Base-by-base conservation (phyloP, 2,888 invertebrate genomes). In the Hirtodrosophila alboralis region DNA sequence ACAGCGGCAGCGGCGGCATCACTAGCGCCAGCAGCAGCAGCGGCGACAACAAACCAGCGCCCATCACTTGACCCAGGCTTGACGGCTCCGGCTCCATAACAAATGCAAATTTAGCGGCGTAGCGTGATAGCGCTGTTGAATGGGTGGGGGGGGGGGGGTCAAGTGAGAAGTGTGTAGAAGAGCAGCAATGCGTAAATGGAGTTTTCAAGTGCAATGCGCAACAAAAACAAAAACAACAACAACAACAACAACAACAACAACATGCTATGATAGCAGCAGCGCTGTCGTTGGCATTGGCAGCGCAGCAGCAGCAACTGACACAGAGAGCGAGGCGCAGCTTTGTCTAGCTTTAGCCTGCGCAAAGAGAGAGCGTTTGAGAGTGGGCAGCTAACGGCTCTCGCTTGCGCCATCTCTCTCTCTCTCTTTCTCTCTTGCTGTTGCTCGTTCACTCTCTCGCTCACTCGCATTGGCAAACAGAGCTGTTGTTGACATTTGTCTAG, bases 131-230 rank as follows among this genome's bases (percentile, higher is more conserved):
- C 10, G 28, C 18, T 7, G 27, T 10, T 10, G 34, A 38, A 8
- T 21, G 48, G 12, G 14, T 5, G 18, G 8, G 1, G 21, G 7
- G n/a, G 18, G n/a, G 9, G n/a, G 26, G 5, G 8, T 23, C 5
- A 23, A 2, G 26, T 14, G 33, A 8, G 38, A 26, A n/a, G 18
- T 6, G 12, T 37, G 26, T 23, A 43, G 30, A 9, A n/a, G 43
- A 28, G 56, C 53, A 52, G 34, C 41, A 60, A 65, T 81, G 83
- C 85, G 78, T 75, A 57, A 67, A 71, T 78, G 56, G 71, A 65
- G 79, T 71, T 78, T 78, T 81, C 79, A 84, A 84, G 84, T 81
- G 83, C 85, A 79, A 38, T 77, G 81, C 84, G 66, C 77, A 73
- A 63, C 54, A 71, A 71, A 40, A 67, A 63, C 26, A 75, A 48